phyloP scores from a whole-genome alignment of 2,888 invertebrate genomes.

The Drosophila lutescens region DNA sequence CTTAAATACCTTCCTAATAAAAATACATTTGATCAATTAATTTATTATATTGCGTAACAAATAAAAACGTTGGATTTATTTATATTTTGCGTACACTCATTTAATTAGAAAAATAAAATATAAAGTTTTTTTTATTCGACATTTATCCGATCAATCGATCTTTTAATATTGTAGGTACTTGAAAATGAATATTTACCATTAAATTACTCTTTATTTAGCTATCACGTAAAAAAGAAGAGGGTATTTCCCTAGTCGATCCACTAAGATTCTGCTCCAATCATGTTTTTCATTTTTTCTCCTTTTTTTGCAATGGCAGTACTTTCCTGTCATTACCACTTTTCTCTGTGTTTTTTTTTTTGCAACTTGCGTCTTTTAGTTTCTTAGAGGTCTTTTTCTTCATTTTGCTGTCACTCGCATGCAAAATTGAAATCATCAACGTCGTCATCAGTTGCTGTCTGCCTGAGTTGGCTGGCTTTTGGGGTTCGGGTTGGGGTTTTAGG shows the following conservation, averaged over 20 bases:
- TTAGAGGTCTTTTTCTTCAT: slow-evolving; percentile 21
- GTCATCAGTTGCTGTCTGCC: slow-evolving; percentile 48
- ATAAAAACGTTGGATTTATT: no score
- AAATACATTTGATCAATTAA: no score
- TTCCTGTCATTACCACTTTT: slow-evolving; percentile 58
- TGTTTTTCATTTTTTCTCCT: background rate
- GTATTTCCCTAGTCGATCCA: background rate
- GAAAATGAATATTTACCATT: no score
- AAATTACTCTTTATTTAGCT: no score
- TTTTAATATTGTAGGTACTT: no score
- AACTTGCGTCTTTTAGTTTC: slow-evolving; percentile 22
- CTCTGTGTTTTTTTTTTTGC: slow-evolving; percentile 17
- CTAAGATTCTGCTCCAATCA: background rate
- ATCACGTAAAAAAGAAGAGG: no score
- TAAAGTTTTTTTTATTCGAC: no score
- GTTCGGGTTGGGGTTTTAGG: background rate
- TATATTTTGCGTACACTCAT: no score
- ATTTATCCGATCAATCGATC: no score
- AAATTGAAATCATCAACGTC: slow-evolving; percentile 60
- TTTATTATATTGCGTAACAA: no score
- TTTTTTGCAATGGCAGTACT: slow-evolving; percentile 43
- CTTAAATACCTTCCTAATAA: no score
- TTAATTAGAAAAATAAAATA: no score
- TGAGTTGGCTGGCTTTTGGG: slow-evolving; percentile 12
- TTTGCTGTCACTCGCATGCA: slow-evolving; percentile 53